Base-by-base conservation (phyloP, 2,888 invertebrate species). In the Cheilosia urbana region DNA sequence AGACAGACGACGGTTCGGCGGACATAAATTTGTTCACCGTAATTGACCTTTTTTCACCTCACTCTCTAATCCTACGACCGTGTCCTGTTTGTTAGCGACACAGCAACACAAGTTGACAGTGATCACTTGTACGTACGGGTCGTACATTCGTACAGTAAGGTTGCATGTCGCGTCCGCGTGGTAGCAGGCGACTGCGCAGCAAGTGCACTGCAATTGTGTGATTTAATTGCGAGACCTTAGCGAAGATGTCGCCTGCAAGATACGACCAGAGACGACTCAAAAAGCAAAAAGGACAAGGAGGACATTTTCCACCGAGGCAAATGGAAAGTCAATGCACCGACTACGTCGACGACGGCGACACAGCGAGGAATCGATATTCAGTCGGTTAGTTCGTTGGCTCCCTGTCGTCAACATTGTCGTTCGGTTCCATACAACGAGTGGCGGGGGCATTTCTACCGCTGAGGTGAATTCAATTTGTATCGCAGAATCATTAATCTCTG, bases 1-100 rank as follows among this genome's bases (percentile, higher is more conserved):
- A 69, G 63, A 57, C 45, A 71, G 72, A 85, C 81, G 76, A 72
- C 66, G 66, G 49, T 51, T 76, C 34, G 68, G 75, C 58, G 72
- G 81, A 72, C 80, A 85, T 85, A 85, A 85, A 85, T 85, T 85
- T 85, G 85, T 85, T 85, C 76, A 49, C 76, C 81, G 80, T 85
- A 85, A 85, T 85, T 85, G 85, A 85, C 85, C 85, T 85, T 85
- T 85, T 85, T 68, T 57, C 27, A 1, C 53, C n/a, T 47, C 47
- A 42, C 53, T 53, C 47, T 37, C 21, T 13, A 42, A 63, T 85
- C 80, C 76, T 85, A 62, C 62, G 58, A 40, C 71, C 60, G 53
- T 79, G 79, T 80, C 84, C 75, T 85, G 85, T 81, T 81, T 72
- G 66, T n/a, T 71, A 62, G 62, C 47, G 45, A 85, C 71, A 79